Evolutionary conservation across 2,113 vertebrate genomes (phyloP), one percentile per base, ranked within the genome.

Genomic region (Nycticebus coucang): DNA sequence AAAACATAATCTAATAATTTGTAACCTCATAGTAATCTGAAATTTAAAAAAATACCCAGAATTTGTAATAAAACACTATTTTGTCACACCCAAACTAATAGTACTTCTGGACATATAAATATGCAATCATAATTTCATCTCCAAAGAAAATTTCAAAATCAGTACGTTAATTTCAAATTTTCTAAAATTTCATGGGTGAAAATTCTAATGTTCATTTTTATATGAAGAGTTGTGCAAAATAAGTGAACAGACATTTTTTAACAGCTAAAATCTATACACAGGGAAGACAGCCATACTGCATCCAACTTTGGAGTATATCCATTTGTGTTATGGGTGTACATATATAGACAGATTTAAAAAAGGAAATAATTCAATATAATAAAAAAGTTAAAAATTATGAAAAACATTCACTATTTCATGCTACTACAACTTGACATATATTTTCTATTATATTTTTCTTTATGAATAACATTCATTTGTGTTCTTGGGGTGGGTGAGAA

Each of bases 141-240:
- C 24, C 8, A 91, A 94, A 69, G 24, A n/a, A 64, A 74, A 69
- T 71, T 69, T 86, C 12, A 75, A 62, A 62, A 86, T 64, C 2
- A 89, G 26, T 41, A 62, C 5, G 95, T 30, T 87, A 89, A 74
- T 62, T 85, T 91, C n/a, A 68, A 83, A 75, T 22, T 86, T 91
- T 91, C 64, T 18, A 50, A 82, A 93, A 57, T 60, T 33, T 71
- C 55, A 83, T 37, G 10, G 22, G 50, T 55, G n/a, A 89, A 93
- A 81, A 84, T 93, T 80, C 18, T 72, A 57, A 79, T 26, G 37
- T 37, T 86, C 35, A 88, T 75, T 85, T 87, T 60, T 71, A 18
- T 19, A 28, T 11, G 2, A 59, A 35, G 17, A 92, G 2, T 15
- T 72, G 33, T 68, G 79, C 5, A 77, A 94, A 84, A 71, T 50